These are phyloP conservation scores for Himalopsyche kuldschensis DNA, from an alignment of 2,888 invertebrate genomes.

Conservation along the genomic window DNA sequence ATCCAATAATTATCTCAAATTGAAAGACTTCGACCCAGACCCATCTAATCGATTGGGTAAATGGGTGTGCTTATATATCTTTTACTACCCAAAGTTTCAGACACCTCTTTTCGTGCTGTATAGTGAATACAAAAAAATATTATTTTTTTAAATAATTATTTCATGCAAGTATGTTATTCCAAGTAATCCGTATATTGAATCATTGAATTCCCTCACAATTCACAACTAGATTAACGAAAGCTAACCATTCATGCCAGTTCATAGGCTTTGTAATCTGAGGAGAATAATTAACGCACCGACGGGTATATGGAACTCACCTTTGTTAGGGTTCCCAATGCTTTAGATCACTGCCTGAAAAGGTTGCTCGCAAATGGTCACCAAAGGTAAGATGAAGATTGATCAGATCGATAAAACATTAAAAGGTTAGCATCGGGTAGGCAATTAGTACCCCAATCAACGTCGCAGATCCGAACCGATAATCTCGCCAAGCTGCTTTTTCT, in stretches of 20 bases:
- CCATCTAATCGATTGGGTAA: too few species aligned
- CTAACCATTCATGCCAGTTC: not conserved
- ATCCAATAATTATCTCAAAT: too few species aligned
- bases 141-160: too few species aligned
- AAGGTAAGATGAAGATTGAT: slow-evolving; percentile 29
- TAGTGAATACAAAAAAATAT: too few species aligned
- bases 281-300: not conserved
- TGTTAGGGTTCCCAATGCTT: not conserved
- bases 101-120: too few species aligned
- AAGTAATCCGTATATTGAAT: too few species aligned
- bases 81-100: too few species aligned
- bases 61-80: too few species aligned
- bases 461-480: slow-evolving; percentile 18
- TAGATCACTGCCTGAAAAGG: not conserved
- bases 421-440: slow-evolving; percentile 16
- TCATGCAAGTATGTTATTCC: too few species aligned
- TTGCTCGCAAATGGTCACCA: not conserved
- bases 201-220: too few species aligned
- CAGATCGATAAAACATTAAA: slow-evolving; percentile 1
- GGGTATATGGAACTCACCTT: not conserved
- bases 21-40: too few species aligned
- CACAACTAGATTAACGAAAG: not conserved
- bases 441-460: slow-evolving; percentile 32
- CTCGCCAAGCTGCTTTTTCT: not conserved
- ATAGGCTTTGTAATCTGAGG: not conserved